Evolutionary conservation across 2,888 invertebrate genomes (phyloP), one percentile per base, ranked within the genome.

Genomic region (Cataglyphis albicans): DNA sequence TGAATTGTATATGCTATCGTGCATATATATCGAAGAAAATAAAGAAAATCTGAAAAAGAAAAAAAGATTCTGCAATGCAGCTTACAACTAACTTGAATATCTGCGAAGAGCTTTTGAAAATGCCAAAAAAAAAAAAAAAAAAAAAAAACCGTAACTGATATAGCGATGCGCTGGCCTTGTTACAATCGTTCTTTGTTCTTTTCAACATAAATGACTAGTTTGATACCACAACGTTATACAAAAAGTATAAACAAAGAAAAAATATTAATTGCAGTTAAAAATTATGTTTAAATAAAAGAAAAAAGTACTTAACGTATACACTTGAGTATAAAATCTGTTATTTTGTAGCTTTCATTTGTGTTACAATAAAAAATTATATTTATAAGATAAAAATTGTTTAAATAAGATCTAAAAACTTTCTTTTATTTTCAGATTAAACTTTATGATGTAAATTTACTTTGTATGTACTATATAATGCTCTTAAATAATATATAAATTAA

Each of bases 1-100:
- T 44, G 38, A 35, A 32, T 74, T 44, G 70, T 55, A 61, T 52
- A 64, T 78, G 57, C 57, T 57, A 57, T 6, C 38, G n/a, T 55
- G 57, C n/a, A 12, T 67, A 41, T 15, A 76, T 12, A 12, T 55
- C 52, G 67, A 76, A 65, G 18, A 9, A 67, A 38, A 52, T 9
- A 25, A 52, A 35, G 35, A 18, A 55, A 52, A 21, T 2, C 3
- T 12, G 25, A 2, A 55, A 41, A 32, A 38, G 3, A 38, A 41
- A 78, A 75, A 70, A 29, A n/a, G 18, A 12, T 65, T 21, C 21
- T 12, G 48, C 32, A 55, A 48, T 67, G 48, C 25, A 35, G 67
- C 35, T 65, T 65, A 67, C 52, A 4, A 38, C 2, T 76, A 55
- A 65, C n/a, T 76, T n/a, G 67, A 52, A 67, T 29, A 12, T 44